Conservation (phyloP, 2,888 invertebrate genomes). For the Plemyria rubiginata region DNA sequence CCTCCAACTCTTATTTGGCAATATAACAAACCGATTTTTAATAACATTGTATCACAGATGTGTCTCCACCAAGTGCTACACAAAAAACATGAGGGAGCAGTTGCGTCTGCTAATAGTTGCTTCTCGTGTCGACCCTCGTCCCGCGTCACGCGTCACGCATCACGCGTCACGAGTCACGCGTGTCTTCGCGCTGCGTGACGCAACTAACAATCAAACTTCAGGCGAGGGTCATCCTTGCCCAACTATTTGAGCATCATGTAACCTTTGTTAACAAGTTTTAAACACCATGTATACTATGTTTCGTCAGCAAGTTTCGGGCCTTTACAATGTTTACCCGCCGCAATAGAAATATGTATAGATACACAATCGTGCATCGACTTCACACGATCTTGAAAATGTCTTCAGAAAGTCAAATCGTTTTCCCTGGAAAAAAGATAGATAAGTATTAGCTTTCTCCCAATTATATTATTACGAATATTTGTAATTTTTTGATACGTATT, state of each 20-base stretch:
- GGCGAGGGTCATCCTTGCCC: constrained; percentile 9
- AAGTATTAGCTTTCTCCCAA: too few relatives aligned
- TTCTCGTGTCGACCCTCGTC: constrained; percentile 15
- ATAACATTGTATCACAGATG: constrained; percentile 6
- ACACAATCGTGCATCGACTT: too few relatives aligned
- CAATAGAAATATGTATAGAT: background rate
- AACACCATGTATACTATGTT: constrained; percentile 10
- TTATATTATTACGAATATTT: too few relatives aligned
- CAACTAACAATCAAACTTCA: constrained; percentile 16
- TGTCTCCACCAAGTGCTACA: constrained; percentile 1
- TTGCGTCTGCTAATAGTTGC: constrained; percentile 15
- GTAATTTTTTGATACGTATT: too few relatives aligned
- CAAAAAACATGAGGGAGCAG: constrained; percentile 2
- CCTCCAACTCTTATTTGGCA: background rate
- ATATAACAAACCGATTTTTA: background rate
- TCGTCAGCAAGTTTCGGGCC: constrained; percentile 8
- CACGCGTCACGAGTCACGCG: background rate
- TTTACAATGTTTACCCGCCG: background rate
- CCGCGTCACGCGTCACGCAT: constrained; percentile 8
- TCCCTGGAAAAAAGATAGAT: too few relatives aligned
- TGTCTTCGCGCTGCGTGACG: constrained; percentile 8
- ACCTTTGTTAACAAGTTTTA: constrained; percentile 14
- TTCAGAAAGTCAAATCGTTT: too few relatives aligned
- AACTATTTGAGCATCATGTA: constrained; percentile 15
- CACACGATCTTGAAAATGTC: too few relatives aligned